These are phyloP conservation scores for Stratiomys singularior DNA, from an alignment of 2,888 invertebrate genomes.

Conservation along the genomic window DNA sequence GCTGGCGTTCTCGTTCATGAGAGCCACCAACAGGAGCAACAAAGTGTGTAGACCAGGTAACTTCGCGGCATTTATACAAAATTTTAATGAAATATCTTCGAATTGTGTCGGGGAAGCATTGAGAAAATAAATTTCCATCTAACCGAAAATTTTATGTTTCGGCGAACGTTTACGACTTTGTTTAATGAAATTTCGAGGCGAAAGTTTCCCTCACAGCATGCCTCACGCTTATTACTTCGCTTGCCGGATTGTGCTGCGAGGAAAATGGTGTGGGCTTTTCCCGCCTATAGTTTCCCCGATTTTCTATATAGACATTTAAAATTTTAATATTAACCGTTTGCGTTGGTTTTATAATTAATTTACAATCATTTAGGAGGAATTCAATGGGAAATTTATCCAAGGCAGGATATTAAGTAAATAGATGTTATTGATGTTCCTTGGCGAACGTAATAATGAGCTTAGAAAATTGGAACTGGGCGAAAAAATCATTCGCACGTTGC, in stretches of 20 bases:
- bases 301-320: constrained; percentile 17
- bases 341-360: constrained; percentile 38
- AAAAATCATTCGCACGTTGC: no score
- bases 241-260: background rate
- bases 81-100: constrained; percentile 43
- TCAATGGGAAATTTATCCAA: constrained; percentile 19
- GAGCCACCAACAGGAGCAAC: background rate
- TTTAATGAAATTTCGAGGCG: constrained; percentile 46
- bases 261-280: background rate
- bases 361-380: constrained; percentile 36
- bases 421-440: background rate
- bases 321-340: constrained; percentile 23
- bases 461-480: background rate
- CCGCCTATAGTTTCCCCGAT: constrained; percentile 14
- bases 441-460: background rate
- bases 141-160: constrained; percentile 47
- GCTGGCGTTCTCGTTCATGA: background rate
- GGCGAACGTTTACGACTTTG: constrained; percentile 47
- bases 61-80: constrained; percentile 11
- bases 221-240: constrained; percentile 19
- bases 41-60: constrained; percentile 1
- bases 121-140: constrained; percentile 49
- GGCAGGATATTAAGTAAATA: background rate
- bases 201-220: constrained; percentile 35
- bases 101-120: constrained; percentile 30